Conservation (phyloP, 2,113 vertebrate genomes). For the Pteropus alecto region DNA sequence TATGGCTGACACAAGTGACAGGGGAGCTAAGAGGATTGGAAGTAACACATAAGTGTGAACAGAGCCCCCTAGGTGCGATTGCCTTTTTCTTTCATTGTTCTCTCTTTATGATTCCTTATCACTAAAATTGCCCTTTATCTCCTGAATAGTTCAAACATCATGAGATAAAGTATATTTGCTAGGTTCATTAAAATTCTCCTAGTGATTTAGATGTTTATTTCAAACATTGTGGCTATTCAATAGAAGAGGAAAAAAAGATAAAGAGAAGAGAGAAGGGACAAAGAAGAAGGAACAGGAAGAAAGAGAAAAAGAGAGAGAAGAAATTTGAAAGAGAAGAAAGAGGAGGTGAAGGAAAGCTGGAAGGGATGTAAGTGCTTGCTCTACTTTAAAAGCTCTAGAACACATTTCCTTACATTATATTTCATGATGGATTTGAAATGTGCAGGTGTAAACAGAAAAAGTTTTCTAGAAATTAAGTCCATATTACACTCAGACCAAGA, state of each 20-base stretch:
- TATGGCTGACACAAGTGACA: not conserved
- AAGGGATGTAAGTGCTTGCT: not conserved
- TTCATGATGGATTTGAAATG: not conserved
- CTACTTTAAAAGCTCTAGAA: not conserved
- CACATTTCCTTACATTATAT: not conserved
- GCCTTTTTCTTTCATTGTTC: not conserved
- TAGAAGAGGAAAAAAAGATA: not conserved
- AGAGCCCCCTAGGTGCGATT: not conserved
- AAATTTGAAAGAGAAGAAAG: too few species aligned
- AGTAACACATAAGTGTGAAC: not conserved
- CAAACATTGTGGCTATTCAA: not conserved
- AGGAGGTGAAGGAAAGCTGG: not conserved
- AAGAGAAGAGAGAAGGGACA: not conserved
- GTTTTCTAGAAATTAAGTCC: not conserved
- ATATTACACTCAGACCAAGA: not conserved
- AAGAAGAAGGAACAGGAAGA: not conserved
- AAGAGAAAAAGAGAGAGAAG: not conserved
- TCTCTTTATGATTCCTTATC: not conserved
- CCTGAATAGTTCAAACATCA: not conserved
- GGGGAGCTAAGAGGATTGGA: not conserved
- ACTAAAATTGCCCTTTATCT: not conserved
- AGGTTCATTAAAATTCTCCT: not conserved
- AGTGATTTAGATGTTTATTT: not conserved
- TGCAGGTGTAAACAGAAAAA: not conserved
- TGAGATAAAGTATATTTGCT: not conserved